Conservation (phyloP, 53 echinoderm and acorn worm species). For the Stichopus horrens region DNA sequence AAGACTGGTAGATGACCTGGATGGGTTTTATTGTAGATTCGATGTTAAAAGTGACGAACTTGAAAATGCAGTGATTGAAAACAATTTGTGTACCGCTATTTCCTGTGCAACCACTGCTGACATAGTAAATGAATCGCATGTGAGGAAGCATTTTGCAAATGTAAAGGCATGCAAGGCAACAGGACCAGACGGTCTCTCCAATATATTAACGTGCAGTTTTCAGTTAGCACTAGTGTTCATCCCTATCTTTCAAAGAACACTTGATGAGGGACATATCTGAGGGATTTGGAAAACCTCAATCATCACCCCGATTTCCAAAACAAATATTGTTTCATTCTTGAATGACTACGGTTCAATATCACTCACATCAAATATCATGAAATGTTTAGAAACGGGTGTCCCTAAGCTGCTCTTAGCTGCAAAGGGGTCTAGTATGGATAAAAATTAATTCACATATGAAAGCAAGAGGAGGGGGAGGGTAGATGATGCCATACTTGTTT, state of each 20-base stretch:
- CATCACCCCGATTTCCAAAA: constrained; percentile 42
- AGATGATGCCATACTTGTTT: constrained; percentile 43
- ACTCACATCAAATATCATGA: constrained; percentile 48
- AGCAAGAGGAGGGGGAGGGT: constrained; percentile 20
- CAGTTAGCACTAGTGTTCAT: constrained; percentile 21
- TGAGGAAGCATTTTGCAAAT: neutral
- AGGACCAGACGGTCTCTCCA: neutral
- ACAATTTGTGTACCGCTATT: neutral
- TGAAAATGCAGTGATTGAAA: neutral
- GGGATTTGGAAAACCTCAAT: constrained; percentile 42
- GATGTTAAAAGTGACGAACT: constrained; percentile 16
- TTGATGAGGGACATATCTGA: constrained; percentile 18
- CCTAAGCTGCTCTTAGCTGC: constrained; percentile 29
- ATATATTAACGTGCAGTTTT: constrained; percentile 31
- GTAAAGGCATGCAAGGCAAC: constrained; percentile 7
- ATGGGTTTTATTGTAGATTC: constrained; percentile 22
- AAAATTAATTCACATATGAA: constrained; percentile 33
- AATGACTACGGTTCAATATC: constrained; percentile 47
- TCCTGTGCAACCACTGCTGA: neutral
- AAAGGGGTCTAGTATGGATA: constrained; percentile 17
- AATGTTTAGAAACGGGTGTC: constrained; percentile 44
- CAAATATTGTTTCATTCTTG: constrained; percentile 1
- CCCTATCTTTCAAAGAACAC: constrained; percentile 31
- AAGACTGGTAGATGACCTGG: neutral
- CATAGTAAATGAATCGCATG: constrained; percentile 12